Percentiles rank a stretch among this genome's conserved stretches.
These are phyloP conservation scores for Pipa parva DNA, from an alignment of 2,113 vertebrate genomes.

Conservation along the genomic window DNA sequence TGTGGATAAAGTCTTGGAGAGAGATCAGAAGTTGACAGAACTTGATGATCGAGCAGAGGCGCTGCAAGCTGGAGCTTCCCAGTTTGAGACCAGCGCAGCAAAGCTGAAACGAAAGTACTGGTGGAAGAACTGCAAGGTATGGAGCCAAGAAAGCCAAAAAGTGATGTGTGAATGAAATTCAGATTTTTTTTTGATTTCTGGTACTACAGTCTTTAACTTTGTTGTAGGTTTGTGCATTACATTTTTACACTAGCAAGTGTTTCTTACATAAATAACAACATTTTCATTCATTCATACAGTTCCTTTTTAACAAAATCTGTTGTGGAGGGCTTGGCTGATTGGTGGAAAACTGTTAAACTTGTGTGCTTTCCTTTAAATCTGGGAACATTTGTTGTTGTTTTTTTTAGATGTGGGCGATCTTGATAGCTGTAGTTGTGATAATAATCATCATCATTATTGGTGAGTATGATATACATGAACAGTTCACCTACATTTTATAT, in stretches of 20 bases:
- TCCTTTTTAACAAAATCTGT: too few relatives aligned
- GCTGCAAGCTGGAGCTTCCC: conserved; percentile 88
- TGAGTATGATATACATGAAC: conserved; percentile 79
- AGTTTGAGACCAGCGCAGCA: conserved; percentile 88
- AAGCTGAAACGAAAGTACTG: conserved; percentile 76
- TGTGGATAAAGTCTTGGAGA: conserved; percentile 90
- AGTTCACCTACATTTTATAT: too few relatives aligned
- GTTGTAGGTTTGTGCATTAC: too few relatives aligned
- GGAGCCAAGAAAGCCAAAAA: accelerated
- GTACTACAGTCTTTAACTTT: too few relatives aligned
- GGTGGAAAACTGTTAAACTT: too few relatives aligned
- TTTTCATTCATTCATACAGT: too few relatives aligned
- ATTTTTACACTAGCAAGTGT: too few relatives aligned
- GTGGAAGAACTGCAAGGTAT: conserved; percentile 81
- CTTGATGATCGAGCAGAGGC: conserved; percentile 90
- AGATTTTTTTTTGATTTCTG: too few relatives aligned
- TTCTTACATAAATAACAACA: too few relatives aligned
- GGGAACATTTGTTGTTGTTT: conserved; percentile 28
- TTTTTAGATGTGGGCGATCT: conserved; percentile 93
- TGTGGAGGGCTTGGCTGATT: too few relatives aligned
- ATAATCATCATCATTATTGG: conserved; percentile 85
- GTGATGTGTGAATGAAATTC: too few relatives aligned
- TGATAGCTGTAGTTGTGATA: conserved; percentile 78
- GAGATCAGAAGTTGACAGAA: conserved; percentile 90
- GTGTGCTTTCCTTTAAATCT: too few relatives aligned